A percentile compares a stretch with the other conserved stretches of the same genome.
Conservation (phyloP, 2,888 invertebrate species). For the Rhamnusium bicolor region DNA sequence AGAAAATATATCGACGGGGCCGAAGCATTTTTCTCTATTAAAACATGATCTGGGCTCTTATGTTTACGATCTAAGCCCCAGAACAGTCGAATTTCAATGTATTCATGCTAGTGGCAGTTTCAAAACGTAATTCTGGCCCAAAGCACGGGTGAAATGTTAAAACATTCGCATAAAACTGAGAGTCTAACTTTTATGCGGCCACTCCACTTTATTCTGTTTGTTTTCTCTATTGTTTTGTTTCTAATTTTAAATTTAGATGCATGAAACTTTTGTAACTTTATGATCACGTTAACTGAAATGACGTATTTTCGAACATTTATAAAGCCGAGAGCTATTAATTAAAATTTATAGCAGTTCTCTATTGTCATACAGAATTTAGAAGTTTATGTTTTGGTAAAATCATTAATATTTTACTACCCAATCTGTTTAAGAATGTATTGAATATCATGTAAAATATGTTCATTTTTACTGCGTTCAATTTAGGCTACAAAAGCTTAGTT, state of each 20-base stretch:
- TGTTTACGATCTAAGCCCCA: not conserved
- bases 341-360: constrained; percentile 14
- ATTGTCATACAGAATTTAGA: not conserved
- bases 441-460: not conserved
- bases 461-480: not conserved
- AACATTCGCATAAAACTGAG: constrained; percentile 16
- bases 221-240: constrained; percentile 25
- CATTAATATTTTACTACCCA: not conserved
- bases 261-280: constrained; percentile 25
- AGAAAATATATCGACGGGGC: too few species aligned
- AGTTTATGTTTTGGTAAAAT: not conserved
- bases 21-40: too few species aligned
- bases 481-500: not conserved
- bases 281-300: constrained; percentile 25
- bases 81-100: not conserved
- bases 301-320: constrained; percentile 22
- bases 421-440: not conserved
- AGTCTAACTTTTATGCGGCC: constrained; percentile 13
- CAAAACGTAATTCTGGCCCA: constrained; percentile 11
- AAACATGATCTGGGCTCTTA: not conserved
- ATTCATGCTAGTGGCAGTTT: constrained; percentile 1
- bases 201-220: constrained; percentile 5
- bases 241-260: constrained; percentile 37
- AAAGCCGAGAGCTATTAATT: constrained; percentile 25
- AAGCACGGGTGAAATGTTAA: constrained; percentile 17